Evolutionary conservation across 1,140 invertebrate species (phyloP), one percentile per base, ranked within the genome.

Genomic region (Listronotus bonariensis): DNA sequence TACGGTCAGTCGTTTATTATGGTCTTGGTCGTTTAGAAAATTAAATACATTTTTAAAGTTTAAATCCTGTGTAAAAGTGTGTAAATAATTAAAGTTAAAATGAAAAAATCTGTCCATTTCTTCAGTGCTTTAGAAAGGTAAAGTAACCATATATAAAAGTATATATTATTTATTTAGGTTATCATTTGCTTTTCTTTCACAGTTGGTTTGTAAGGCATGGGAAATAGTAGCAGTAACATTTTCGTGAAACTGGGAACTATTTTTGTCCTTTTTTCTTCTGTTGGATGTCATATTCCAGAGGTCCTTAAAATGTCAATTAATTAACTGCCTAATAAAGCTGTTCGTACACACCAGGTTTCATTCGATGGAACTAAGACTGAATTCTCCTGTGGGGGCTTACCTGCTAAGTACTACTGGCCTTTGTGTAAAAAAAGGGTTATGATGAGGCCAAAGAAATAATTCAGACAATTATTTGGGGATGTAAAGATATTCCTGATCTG

Each of bases 361-460:
- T 41, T 20, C 38, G 32, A 65, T 65, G 63, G 48, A 57, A 45
- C 43, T 65, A 43, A 65, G 63, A 59, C 56, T 65, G 48, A 65
- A 65, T 36, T 65, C 63, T 10, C 63, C 63, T 6, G 63, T 65
- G 8, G 63, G 63, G 55, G 55, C 20, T 15, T 46, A 10, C 54
- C 63, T 20, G 63, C 63, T 26, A 20, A 40, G 3, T 65, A 65
- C 14, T 40, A 31, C 31, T 65, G 63, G 63, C 63, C 63, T n/a
- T 55, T 65, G n/a, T 51, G 31, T 54, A 65, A 65, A 34, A 65
- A 42, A 58, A 57, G 32, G 63, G 63, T 6, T 65, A 65, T 32
- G 63, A 65, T 36, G 63, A 59, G 12, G 48, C 54, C 10, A 49
- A 42, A 26, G 63, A 65, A 46, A 65, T 65, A 41, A 51, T 65